Evolutionary conservation across 37 sponge, comb jelly and placozoan genomes (phyloP).

Genomic region (Bolinopsis microptera): DNA sequence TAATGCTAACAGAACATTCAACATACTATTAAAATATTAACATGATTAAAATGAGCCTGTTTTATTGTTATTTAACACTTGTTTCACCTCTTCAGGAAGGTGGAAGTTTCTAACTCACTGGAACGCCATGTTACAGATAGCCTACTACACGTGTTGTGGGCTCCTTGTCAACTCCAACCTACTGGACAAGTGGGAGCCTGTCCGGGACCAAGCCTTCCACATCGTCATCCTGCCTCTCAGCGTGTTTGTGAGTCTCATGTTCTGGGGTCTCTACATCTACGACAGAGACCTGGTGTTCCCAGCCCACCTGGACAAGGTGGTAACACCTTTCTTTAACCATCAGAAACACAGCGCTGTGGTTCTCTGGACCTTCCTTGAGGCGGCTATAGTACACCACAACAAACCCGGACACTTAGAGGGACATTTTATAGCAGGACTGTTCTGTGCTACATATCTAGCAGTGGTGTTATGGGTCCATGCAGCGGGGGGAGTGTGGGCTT

Average conservation of each 20-base stretch:
- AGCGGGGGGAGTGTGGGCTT: constrained; percentile 8
- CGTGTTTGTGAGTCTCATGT: constrained; percentile 22
- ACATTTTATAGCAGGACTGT: not conserved
- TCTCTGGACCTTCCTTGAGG: not conserved
- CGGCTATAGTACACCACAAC: constrained; percentile 8
- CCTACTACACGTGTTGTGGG: not conserved
- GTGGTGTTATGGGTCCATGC: not conserved
- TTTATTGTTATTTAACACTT: too few relatives aligned
- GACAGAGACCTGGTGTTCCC: constrained; percentile 49
- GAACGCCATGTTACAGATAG: constrained; percentile 42
- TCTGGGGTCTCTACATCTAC: constrained; percentile 32
- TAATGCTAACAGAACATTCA: too few relatives aligned
- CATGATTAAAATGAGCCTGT: too few relatives aligned
- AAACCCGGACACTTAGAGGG: not conserved
- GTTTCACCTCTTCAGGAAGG: not conserved
- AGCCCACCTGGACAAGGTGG: constrained; percentile 15
- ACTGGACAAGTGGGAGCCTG: not conserved
- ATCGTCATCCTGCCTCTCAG: constrained; percentile 22
- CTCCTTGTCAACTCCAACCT: not conserved
- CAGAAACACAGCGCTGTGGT: constrained; percentile 45
- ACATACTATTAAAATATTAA: too few relatives aligned
- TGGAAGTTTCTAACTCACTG: constrained; percentile 45
- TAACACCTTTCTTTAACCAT: constrained; percentile 48
- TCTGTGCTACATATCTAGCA: not conserved
- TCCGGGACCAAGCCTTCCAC: constrained; percentile 26